Evolutionary conservation across 1,140 invertebrate species (phyloP).

Genomic region (Aleiodes sp.): DNA sequence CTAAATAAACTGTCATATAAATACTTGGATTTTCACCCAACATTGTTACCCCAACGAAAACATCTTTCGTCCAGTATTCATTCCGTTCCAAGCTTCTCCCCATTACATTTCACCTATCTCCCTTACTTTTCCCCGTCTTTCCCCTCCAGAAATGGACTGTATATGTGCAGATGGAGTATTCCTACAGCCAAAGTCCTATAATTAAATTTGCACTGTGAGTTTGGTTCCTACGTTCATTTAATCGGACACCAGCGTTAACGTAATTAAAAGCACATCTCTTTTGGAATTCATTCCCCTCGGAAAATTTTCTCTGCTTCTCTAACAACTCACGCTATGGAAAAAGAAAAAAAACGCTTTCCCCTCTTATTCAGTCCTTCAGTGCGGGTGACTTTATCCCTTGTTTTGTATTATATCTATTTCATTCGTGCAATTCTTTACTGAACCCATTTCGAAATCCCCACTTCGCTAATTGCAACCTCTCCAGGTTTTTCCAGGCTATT

Average conservation of each 20-base stretch:
- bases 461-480: conserved; percentile 16
- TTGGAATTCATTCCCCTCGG: conserved; percentile 48
- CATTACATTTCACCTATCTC: conserved; percentile 27
- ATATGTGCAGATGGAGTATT: conserved; percentile 15
- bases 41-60: conserved; percentile 37
- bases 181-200: conserved; percentile 46
- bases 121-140: background rate
- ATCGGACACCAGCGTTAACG: conserved; percentile 56
- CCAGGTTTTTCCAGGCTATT: background rate
- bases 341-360: no score
- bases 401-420: background rate
- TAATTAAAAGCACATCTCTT: conserved; percentile 64
- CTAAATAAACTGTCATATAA: conserved; percentile 60
- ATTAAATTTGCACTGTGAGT: conserved; percentile 59
- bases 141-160: conserved; percentile 22
- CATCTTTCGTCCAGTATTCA: conserved; percentile 24
- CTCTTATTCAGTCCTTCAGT: background rate
- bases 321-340: conserved; percentile 19
- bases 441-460: background rate
- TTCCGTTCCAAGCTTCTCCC: conserved; percentile 21
- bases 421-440: background rate
- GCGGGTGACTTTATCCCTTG: background rate
- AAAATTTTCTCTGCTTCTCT: conserved; percentile 28
- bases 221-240: conserved; percentile 57
- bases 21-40: conserved; percentile 52